These are phyloP conservation scores for Coendou prehensilis DNA, from an alignment of 2,797 vertebrate species.

Conservation along the genomic window DNA sequence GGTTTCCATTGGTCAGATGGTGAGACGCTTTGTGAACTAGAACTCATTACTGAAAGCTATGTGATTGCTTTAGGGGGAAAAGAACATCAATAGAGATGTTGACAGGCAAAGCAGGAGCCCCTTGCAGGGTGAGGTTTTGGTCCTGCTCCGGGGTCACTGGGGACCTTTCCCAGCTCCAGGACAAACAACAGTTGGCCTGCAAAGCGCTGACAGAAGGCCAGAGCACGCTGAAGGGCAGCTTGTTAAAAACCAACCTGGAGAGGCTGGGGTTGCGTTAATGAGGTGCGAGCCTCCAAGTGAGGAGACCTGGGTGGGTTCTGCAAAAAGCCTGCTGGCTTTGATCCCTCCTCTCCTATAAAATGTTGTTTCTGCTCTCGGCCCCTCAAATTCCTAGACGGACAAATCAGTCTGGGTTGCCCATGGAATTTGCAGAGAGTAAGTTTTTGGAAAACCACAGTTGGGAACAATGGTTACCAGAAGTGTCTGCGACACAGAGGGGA, in stretches of 20 bases:
- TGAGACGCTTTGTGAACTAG: background rate
- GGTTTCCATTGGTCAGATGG: background rate
- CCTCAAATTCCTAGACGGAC: slow-evolving; percentile 81
- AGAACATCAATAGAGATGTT: background rate
- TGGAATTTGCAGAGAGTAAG: slow-evolving; percentile 74
- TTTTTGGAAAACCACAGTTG: slow-evolving; percentile 67
- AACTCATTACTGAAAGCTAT: background rate
- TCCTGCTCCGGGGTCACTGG: background rate
- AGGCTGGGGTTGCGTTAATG: background rate
- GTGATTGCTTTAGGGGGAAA: fast-evolving
- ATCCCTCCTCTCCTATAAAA: slow-evolving; percentile 70
- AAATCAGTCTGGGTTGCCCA: slow-evolving; percentile 55
- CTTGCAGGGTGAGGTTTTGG: background rate
- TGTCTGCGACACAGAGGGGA: slow-evolving; percentile 68
- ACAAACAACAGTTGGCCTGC: slow-evolving; percentile 49
- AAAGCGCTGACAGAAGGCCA: slow-evolving; percentile 14
- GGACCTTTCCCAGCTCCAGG: background rate
- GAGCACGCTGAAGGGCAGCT: background rate
- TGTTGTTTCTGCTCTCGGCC: slow-evolving; percentile 62
- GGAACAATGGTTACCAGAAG: slow-evolving; percentile 79
- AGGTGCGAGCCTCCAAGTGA: slow-evolving; percentile 66
- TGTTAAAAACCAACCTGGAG: slow-evolving; percentile 56
- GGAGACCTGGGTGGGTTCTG: slow-evolving; percentile 46
- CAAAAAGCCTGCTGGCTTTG: background rate
- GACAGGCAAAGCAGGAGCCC: background rate